Evolutionary conservation across 2,797 vertebrate species (phyloP), one percentile per base, ranked within the genome.

Genomic region (Karalla daura): DNA sequence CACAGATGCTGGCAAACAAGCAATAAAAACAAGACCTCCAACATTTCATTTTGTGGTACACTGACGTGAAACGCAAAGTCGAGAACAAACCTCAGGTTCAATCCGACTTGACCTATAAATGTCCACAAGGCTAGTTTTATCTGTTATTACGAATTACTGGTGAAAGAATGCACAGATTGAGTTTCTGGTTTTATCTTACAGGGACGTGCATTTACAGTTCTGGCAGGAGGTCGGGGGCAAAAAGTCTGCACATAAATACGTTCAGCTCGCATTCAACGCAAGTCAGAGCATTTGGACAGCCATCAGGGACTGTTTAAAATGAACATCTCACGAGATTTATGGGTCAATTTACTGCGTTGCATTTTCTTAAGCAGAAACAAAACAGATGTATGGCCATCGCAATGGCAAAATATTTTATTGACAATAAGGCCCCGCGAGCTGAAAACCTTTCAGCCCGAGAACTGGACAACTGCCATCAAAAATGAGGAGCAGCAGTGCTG

Each of bases 351-450:
- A 77, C 60, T 39, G 63, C n/a, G 3, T 39, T 78, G 78, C 52
- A 41, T 87, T 87, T 84, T 84, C 60, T 70, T 74, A 33, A 46
- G 2, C 20, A 80, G 81, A 89, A 85, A 77, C 59, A 79, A 86
- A 88, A 72, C 88, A 88, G 85, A 90, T 88, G 84, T 64, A 70
- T 41, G 39, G 33, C 25, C 18, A 72, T 63, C 36, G 17, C 5
- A 46, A 78, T 79, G 73, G 53, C 52, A 63, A 65, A 66, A n/a
- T 3, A 12, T 74, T 83, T 77, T 81, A 77, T 55, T 77, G 63
- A 79, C 70, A 78, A 30, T 24, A 18, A 37, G 50, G 50, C 43
- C 30, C 49, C 2, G 14, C 41, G 2, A 51, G 56, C 53, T 46
- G 58, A 65, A 76, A 79, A 55, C 23, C 51, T 58, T 73, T 80